Evolutionary conservation across 2,113 vertebrate species (phyloP).

Genomic region (Rhombomys opimus): DNA sequence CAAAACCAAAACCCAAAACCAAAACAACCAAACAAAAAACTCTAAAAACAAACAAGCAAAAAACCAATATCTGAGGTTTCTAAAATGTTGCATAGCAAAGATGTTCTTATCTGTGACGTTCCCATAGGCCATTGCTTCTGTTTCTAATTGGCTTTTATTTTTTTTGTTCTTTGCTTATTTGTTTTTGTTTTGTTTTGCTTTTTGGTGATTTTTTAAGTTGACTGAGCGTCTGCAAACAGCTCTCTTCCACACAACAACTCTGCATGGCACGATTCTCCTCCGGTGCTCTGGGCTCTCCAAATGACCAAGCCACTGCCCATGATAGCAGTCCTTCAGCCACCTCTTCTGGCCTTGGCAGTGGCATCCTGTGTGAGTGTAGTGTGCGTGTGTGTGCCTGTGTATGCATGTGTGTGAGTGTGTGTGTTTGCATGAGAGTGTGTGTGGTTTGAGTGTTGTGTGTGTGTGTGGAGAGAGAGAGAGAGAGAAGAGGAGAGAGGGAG

Average conservation of each 20-base stretch:
- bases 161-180: conserved; percentile 60
- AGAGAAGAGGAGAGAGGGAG: background rate
- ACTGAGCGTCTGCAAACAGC: conserved; percentile 92
- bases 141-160: conserved; percentile 86
- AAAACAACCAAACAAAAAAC: background rate
- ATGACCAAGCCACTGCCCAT: conserved; percentile 94
- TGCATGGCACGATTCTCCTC: conserved; percentile 91
- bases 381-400: background rate
- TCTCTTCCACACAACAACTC: conserved; percentile 94
- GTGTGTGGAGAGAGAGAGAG: background rate
- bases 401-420: background rate
- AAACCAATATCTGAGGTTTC: conserved; percentile 88
- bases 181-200: background rate
- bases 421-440: background rate
- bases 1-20: too few relatives aligned
- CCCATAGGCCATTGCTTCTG: conserved; percentile 94
- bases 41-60: too few relatives aligned
- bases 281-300: conserved; percentile 91
- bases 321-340: conserved; percentile 94
- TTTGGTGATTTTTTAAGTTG: conserved; percentile 88
- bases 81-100: conserved; percentile 91
- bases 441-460: too few relatives aligned
- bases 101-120: conserved; percentile 94
- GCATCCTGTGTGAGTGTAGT: conserved; percentile 53
- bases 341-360: conserved; percentile 90